Conservation (phyloP, 2,797 vertebrate genomes). For the Anniella stebbinsi region DNA sequence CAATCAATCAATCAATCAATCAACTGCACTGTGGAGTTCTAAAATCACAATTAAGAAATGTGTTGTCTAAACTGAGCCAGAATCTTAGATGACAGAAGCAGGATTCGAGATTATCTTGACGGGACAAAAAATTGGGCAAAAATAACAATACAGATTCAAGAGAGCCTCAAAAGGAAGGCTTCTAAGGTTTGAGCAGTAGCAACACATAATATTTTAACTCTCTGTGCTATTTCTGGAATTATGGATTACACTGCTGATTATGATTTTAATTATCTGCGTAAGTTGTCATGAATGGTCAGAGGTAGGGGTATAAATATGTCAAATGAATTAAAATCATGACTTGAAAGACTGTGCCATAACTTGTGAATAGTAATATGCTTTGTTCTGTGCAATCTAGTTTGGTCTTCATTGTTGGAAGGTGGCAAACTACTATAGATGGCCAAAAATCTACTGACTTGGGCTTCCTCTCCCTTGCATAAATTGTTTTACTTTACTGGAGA, state of each 20-base stretch:
- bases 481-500: neutral
- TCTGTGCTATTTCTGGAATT: neutral
- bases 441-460: neutral
- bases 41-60: too few relatives aligned
- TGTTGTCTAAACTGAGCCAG: too few relatives aligned
- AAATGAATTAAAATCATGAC: neutral
- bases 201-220: neutral
- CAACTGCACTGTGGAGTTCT: too few relatives aligned
- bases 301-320: neutral
- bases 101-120: too few relatives aligned
- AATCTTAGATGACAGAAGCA: too few relatives aligned
- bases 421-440: neutral
- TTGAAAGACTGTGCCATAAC: neutral
- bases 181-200: neutral
- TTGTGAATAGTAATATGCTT: neutral
- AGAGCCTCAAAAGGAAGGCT: neutral
- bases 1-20: too few relatives aligned
- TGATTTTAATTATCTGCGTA: conserved; percentile 10
- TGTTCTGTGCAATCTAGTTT: neutral
- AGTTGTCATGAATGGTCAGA: neutral
- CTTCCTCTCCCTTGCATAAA: neutral
- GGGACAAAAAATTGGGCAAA: too few relatives aligned
- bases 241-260: neutral
- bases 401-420: too few relatives aligned
- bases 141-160: too few relatives aligned